These are phyloP conservation scores for Phoenicopterus ruber DNA, from an alignment of 2,113 vertebrate species.

Conservation along the genomic window DNA sequence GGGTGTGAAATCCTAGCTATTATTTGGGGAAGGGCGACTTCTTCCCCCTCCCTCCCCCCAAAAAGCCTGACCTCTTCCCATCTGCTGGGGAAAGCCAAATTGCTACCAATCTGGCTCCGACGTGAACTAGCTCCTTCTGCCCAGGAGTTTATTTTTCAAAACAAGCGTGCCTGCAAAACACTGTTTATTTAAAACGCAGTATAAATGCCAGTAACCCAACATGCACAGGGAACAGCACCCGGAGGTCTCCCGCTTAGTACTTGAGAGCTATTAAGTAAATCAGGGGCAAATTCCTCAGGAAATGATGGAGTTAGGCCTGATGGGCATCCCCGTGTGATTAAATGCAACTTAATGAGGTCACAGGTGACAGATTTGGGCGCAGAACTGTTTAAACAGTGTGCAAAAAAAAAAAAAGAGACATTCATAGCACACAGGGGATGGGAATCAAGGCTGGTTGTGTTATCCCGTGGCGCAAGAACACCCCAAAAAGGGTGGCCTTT, in stretches of 20 bases:
- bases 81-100: not conserved
- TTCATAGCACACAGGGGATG: not conserved
- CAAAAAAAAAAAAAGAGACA: not conserved
- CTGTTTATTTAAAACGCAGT: slow-evolving; percentile 44
- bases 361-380: not conserved
- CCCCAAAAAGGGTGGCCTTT: not conserved
- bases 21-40: not conserved
- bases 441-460: not conserved
- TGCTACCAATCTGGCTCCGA: not conserved
- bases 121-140: not conserved
- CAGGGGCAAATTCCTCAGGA: slow-evolving; percentile 50
- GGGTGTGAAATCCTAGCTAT: not conserved
- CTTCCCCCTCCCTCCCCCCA: too few relatives aligned
- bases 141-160: slow-evolving; percentile 54
- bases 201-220: slow-evolving; percentile 21
- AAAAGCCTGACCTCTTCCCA: not conserved
- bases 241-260: not conserved
- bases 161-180: slow-evolving; percentile 12
- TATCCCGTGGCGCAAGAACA: not conserved
- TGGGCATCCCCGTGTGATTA: slow-evolving; percentile 32
- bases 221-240: not conserved
- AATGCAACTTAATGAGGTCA: slow-evolving; percentile 59
- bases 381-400: not conserved
- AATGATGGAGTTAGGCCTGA: slow-evolving; percentile 44
- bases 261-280: slow-evolving; percentile 51